Evolutionary conservation across 1,140 invertebrate species (phyloP).

Genomic region (Monomorium pharaonis): DNA sequence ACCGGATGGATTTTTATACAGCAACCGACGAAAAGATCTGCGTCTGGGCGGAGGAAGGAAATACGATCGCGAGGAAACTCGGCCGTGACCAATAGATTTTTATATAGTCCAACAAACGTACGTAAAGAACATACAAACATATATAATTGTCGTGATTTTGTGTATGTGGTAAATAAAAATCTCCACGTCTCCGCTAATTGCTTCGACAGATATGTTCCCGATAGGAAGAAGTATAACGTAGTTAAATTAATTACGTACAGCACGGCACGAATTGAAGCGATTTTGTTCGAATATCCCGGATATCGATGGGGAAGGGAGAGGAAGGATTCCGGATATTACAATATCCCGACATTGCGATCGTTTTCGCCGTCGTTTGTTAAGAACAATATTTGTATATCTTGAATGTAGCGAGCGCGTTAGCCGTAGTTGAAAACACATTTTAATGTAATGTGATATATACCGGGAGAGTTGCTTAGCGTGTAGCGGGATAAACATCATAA

Average conservation of each 20-base stretch:
- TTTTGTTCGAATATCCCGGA: background rate
- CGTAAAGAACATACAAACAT: background rate
- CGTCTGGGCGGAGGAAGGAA: conserved; percentile 3
- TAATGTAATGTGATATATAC: conserved; percentile 40
- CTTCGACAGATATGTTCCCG: background rate
- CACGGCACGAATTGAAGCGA: background rate
- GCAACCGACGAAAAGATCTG: conserved; percentile 5
- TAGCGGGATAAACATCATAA: conserved; percentile 54
- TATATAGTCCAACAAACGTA: background rate
- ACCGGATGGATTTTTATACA: conserved; percentile 33
- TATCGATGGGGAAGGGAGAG: too few relatives aligned
- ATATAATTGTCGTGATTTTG: background rate
- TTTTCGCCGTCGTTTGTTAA: conserved; percentile 15
- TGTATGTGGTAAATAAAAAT: background rate
- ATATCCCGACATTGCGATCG: background rate
- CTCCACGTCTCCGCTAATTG: background rate
- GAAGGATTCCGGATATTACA: background rate
- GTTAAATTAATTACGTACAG: background rate
- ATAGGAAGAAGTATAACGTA: background rate
- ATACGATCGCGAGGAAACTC: conserved; percentile 18
- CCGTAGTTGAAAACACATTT: conserved; percentile 41
- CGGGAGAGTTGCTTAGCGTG: conserved; percentile 41
- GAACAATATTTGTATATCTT: conserved; percentile 43
- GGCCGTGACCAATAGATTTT: conserved; percentile 32
- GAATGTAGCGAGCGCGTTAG: background rate